phyloP scores from a whole-genome alignment of 2,113 vertebrate genomes.

The Oreochromis niloticus region DNA sequence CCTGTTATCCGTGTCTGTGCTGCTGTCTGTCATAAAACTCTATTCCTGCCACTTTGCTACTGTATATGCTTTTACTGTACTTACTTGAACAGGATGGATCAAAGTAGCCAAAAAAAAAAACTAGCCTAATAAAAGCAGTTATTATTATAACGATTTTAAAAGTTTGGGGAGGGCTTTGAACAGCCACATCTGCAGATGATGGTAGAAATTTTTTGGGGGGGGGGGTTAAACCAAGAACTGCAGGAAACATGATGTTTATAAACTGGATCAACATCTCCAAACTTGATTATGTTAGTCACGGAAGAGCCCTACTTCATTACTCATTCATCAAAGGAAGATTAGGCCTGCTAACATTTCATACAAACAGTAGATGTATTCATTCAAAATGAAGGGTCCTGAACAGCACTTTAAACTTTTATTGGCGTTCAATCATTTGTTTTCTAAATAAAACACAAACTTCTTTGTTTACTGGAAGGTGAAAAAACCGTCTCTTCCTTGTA shows the following conservation, averaged over 20 bases:
- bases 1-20: not conserved
- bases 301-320: not conserved
- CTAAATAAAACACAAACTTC: not conserved
- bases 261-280: constrained; percentile 8
- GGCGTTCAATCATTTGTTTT: not conserved
- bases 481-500: not conserved
- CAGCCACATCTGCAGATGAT: not conserved
- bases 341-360: not conserved
- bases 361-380: not conserved
- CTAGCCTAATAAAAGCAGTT: not conserved
- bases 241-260: constrained; percentile 10
- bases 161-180: not conserved
- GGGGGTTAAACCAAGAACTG: not conserved
- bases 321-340: not conserved
- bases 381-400: not conserved
- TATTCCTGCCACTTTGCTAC: not conserved
- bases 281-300: not conserved
- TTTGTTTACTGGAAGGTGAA: not conserved
- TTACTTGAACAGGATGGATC: not conserved
- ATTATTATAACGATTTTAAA: not conserved
- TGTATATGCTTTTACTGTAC: no score
- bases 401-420: not conserved
- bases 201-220: not conserved
- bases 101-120: not conserved
- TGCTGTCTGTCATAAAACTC: not conserved